Percentiles rank a stretch among this genome's conserved stretches.
These are phyloP conservation scores for Malurus elegans DNA, from an alignment of 2,113 vertebrate species.

Conservation along the genomic window DNA sequence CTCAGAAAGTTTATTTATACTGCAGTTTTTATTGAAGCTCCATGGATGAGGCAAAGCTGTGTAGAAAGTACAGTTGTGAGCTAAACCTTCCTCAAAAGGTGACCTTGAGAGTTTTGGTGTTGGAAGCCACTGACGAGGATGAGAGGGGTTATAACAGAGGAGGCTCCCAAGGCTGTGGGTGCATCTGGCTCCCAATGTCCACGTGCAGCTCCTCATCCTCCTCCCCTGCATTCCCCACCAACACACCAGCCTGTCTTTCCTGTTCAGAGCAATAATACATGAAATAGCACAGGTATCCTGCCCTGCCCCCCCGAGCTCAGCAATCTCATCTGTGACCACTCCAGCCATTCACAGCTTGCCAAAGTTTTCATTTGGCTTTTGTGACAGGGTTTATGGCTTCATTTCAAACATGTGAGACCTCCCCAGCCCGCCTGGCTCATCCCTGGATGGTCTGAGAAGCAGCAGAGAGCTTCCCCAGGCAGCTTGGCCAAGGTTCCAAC, in stretches of 20 bases:
- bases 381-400: not conserved
- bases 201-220: not conserved
- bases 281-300: not conserved
- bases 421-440: not conserved
- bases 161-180: not conserved
- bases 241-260: not conserved
- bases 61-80: not conserved
- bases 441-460: not conserved
- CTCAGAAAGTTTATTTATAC: not conserved
- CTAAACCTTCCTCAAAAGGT: not conserved
- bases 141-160: not conserved
- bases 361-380: not conserved
- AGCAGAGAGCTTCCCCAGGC: not conserved
- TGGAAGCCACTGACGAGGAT: not conserved
- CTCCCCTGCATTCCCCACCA: not conserved
- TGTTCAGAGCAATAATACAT: not conserved
- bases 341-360: not conserved
- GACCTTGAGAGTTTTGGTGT: not conserved
- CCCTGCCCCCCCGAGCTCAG: rapidly evolving
- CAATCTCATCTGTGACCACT: not conserved
- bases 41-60: not conserved
- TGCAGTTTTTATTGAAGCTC: not conserved
- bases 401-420: not conserved
- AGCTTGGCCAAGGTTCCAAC: not conserved
- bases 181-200: not conserved